Evolutionary conservation across 1,140 invertebrate species (phyloP).

Genomic region (Rhizoglyphus robini): DNA sequence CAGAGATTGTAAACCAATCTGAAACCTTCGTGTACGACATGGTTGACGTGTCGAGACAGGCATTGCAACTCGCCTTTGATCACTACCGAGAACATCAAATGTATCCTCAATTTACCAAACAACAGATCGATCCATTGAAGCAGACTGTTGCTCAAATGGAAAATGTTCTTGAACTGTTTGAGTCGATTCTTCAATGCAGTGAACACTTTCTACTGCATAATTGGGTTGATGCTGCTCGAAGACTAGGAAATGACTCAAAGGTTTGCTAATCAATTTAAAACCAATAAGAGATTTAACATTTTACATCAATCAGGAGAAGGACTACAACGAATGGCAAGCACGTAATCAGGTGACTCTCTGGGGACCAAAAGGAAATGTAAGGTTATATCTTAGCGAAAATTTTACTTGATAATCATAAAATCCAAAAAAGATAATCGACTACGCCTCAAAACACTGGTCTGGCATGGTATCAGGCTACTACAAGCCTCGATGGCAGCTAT

Average conservation of each 20-base stretch:
- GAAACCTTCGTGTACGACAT: conserved; percentile 50
- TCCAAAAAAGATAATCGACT: conserved; percentile 23
- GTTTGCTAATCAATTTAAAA: too few species aligned
- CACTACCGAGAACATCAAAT: background rate
- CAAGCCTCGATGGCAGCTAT: conserved; percentile 51
- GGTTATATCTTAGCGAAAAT: background rate
- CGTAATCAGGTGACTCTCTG: conserved; percentile 73
- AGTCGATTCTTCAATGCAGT: conserved; percentile 30
- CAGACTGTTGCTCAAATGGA: background rate
- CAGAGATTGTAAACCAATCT: background rate
- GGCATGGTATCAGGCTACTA: conserved; percentile 48
- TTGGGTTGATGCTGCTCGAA: conserved; percentile 56
- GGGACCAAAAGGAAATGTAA: conserved; percentile 35
- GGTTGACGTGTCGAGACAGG: conserved; percentile 69
- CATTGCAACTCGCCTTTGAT: conserved; percentile 49
- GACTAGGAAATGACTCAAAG: conserved; percentile 30
- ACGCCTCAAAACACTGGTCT: conserved; percentile 24
- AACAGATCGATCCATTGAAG: background rate
- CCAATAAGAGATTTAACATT: too few species aligned
- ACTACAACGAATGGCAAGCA: conserved; percentile 64
- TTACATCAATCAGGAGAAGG: conserved; percentile 41
- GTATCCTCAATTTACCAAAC: background rate
- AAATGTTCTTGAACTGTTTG: background rate
- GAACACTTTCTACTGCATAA: conserved; percentile 50
- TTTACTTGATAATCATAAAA: background rate